phyloP scores from a whole-genome alignment of 2,888 invertebrate genomes.

The Apocheima hispidaria region DNA sequence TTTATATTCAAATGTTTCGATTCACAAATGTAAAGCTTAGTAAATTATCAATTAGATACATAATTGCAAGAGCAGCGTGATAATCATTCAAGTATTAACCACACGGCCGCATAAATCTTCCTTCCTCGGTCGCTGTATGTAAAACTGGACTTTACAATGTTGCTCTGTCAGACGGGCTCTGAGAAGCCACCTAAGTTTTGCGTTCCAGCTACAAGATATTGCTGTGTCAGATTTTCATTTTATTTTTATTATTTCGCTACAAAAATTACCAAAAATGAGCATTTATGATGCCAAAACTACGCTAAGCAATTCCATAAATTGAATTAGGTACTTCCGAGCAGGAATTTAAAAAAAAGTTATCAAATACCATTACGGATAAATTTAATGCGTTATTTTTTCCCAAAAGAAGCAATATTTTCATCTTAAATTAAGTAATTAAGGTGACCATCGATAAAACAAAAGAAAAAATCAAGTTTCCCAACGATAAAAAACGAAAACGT shows the following conservation, averaged over 20 bases:
- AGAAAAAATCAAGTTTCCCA: too few relatives aligned
- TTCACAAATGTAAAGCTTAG: neutral
- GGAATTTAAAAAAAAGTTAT: too few relatives aligned
- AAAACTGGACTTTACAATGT: slow-evolving; percentile 45
- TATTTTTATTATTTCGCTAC: too few relatives aligned
- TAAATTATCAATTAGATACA: slow-evolving; percentile 17
- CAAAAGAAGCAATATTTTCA: too few relatives aligned
- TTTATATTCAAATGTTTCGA: neutral
- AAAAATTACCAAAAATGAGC: too few relatives aligned
- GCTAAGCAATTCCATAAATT: too few relatives aligned
- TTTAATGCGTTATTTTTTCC: too few relatives aligned
- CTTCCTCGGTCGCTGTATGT: slow-evolving; percentile 33
- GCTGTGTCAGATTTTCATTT: neutral
- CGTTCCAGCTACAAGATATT: slow-evolving; percentile 25
- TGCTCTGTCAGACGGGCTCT: slow-evolving; percentile 37
- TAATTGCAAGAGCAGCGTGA: slow-evolving; percentile 13
- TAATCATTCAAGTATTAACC: slow-evolving; percentile 22
- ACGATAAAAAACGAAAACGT: neutral
- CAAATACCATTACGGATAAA: too few relatives aligned
- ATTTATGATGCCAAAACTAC: too few relatives aligned
- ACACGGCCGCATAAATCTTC: slow-evolving; percentile 34
- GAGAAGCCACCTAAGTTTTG: slow-evolving; percentile 35
- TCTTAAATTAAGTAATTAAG: too few relatives aligned
- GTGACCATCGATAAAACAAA: too few relatives aligned
- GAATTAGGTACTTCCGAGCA: too few relatives aligned